phyloP scores from a whole-genome alignment of 2,113 vertebrate genomes.

The human (Homo sapiens) region DNA sequence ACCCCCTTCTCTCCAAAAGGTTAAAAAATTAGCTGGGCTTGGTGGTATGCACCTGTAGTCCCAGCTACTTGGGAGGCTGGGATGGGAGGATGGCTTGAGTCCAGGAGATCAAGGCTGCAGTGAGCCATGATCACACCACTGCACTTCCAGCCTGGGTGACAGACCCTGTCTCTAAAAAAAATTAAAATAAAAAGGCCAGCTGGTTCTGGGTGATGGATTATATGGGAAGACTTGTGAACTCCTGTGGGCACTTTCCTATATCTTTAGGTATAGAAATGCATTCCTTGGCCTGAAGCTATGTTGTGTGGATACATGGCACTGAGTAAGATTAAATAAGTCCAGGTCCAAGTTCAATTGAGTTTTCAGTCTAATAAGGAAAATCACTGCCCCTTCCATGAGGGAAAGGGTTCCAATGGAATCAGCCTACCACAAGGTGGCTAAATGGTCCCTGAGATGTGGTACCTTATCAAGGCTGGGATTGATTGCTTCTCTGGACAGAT shows the following conservation, averaged over 20 bases:
- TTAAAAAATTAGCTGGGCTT: no score
- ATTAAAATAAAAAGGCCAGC: neutral
- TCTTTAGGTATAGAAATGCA: constrained; percentile 5
- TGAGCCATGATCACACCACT: no score
- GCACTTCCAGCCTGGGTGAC: no score
- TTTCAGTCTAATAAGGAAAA: constrained; percentile 32
- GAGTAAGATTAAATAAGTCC: constrained; percentile 20
- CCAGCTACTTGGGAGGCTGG: no score
- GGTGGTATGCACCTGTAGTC: no score
- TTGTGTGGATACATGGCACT: neutral
- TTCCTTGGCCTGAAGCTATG: neutral
- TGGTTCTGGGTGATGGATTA: neutral
- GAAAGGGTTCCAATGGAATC: neutral
- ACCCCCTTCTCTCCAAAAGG: no score
- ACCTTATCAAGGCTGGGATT: neutral
- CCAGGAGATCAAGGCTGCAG: no score
- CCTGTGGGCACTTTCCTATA: neutral
- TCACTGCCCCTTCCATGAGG: neutral
- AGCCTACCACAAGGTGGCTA: neutral
- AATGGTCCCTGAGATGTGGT: neutral
- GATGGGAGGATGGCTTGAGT: no score
- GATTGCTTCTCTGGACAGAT: neutral
- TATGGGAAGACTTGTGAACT: neutral
- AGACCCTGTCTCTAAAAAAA: no score
- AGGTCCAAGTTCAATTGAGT: constrained; percentile 11